These are phyloP conservation scores for Drosophila ohnishii DNA, from an alignment of 1,140 invertebrate species.

Conservation along the genomic window DNA sequence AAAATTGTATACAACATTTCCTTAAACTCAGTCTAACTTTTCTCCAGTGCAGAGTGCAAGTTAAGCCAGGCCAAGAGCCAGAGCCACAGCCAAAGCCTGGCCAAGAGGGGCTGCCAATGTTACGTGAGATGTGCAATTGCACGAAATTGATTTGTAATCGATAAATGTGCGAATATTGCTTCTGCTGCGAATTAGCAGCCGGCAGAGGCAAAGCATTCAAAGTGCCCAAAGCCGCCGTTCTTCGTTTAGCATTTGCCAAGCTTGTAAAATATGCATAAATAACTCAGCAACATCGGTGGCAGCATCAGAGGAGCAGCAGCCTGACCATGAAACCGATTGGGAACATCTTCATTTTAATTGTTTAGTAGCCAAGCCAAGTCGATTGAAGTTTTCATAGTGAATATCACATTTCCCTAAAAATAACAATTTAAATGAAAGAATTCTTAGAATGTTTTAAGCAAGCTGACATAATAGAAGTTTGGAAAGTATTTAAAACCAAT, in stretches of 20 bases:
- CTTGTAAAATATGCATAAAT: slow-evolving; percentile 52
- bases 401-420: not conserved
- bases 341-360: slow-evolving; percentile 44
- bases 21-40: not conserved
- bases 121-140: slow-evolving; percentile 76
- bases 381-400: slow-evolving; percentile 7
- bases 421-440: not conserved
- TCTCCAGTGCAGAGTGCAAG: slow-evolving; percentile 7
- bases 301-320: not conserved
- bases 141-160: slow-evolving; percentile 80
- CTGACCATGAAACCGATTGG: slow-evolving; percentile 39
- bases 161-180: slow-evolving; percentile 76
- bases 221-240: slow-evolving; percentile 28
- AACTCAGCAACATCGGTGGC: slow-evolving; percentile 3
- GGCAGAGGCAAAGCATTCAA: slow-evolving; percentile 11
- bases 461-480: too few relatives aligned
- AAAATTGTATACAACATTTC: not conserved
- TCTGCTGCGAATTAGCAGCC: slow-evolving; percentile 62
- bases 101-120: slow-evolving; percentile 17
- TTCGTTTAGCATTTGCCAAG: slow-evolving; percentile 34
- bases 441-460: not conserved
- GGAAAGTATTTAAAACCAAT: too few relatives aligned
- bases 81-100: slow-evolving; percentile 41
- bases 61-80: slow-evolving; percentile 22
- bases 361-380: slow-evolving; percentile 1